A percentile compares a stretch with the other conserved stretches of the same genome.
phyloP scores from a whole-genome alignment of 2,113 vertebrate genomes.

The Triplophysa rosa region DNA sequence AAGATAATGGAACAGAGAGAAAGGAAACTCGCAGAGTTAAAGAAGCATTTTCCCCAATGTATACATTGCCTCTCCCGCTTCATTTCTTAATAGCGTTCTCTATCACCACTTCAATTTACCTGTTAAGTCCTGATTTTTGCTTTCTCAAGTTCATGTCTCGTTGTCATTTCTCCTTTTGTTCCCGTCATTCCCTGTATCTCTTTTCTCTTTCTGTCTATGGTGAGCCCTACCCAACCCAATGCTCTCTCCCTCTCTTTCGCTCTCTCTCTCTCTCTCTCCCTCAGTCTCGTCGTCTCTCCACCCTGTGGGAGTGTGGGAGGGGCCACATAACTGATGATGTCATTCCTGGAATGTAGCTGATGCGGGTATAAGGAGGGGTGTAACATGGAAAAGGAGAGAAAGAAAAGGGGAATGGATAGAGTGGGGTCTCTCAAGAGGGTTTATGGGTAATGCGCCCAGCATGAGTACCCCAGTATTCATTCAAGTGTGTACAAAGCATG shows the following conservation, averaged over 20 bases:
- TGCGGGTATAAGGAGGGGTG: conserved; percentile 58
- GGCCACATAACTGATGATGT: conserved; percentile 74
- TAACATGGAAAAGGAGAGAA: conserved; percentile 54
- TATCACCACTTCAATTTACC: conserved; percentile 34
- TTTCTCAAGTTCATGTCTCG: conserved; percentile 24
- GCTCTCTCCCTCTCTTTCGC: conserved; percentile 24
- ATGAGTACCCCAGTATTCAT: background rate
- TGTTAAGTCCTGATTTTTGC: conserved; percentile 26
- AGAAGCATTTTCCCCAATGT: conserved; percentile 38
- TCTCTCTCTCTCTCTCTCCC: conserved; percentile 54
- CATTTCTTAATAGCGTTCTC: conserved; percentile 54
- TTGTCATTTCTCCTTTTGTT: conserved; percentile 10
- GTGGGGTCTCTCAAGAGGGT: conserved; percentile 3
- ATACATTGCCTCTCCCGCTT: conserved; percentile 51
- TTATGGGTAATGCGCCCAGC: background rate
- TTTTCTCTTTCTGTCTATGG: conserved; percentile 42
- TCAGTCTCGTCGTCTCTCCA: conserved; percentile 60
- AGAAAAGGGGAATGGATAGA: conserved; percentile 42
- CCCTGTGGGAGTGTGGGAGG: conserved; percentile 71
- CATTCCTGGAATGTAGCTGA: conserved; percentile 78
- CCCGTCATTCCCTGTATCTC: conserved; percentile 22
- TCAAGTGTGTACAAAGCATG: conserved; percentile 1
- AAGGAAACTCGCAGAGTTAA: conserved; percentile 4
- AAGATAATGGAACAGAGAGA: background rate
- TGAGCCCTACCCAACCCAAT: conserved; percentile 50